Evolutionary conservation across 1,140 invertebrate genomes (phyloP).

Genomic region (Zaprionus ghesquierei): DNA sequence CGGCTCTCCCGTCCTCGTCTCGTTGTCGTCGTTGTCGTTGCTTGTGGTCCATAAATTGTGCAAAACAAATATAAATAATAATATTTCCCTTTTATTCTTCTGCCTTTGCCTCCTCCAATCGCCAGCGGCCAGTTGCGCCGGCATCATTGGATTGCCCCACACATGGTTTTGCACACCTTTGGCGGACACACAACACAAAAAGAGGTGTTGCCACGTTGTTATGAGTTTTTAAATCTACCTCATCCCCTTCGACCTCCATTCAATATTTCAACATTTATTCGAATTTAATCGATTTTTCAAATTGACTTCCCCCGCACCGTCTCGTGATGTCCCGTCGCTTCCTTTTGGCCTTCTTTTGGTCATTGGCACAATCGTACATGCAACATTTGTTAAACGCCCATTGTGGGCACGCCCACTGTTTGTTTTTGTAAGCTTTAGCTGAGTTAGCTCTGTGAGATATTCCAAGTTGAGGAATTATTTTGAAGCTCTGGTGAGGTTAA

Average conservation of each 20-base stretch:
- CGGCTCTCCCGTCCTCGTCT: conserved; percentile 3
- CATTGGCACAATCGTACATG: conserved; percentile 50
- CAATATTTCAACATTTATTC: conserved; percentile 72
- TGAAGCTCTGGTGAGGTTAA: background rate
- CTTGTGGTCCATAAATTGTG: conserved; percentile 66
- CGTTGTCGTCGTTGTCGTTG: background rate
- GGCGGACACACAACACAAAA: conserved; percentile 39
- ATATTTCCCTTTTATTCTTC: conserved; percentile 39
- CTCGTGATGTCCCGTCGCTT: conserved; percentile 9
- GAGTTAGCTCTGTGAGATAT: background rate
- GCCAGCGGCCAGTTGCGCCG: conserved; percentile 44
- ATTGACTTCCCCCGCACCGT: conserved; percentile 52
- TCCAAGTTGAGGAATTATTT: background rate
- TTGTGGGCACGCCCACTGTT: conserved; percentile 61
- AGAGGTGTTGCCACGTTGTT: conserved; percentile 77
- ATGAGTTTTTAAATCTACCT: conserved; percentile 79
- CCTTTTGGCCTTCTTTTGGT: conserved; percentile 33
- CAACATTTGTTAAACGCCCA: conserved; percentile 71
- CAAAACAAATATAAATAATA: conserved; percentile 79
- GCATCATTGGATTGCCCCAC: conserved; percentile 51
- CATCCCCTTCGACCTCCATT: conserved; percentile 9
- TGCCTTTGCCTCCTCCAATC: conserved; percentile 29
- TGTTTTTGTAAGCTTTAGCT: conserved; percentile 36
- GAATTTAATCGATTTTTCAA: conserved; percentile 81
- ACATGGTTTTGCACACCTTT: conserved; percentile 72